Conservation (phyloP, 2,888 invertebrate genomes). For the Macrosoma leucophasiata region DNA sequence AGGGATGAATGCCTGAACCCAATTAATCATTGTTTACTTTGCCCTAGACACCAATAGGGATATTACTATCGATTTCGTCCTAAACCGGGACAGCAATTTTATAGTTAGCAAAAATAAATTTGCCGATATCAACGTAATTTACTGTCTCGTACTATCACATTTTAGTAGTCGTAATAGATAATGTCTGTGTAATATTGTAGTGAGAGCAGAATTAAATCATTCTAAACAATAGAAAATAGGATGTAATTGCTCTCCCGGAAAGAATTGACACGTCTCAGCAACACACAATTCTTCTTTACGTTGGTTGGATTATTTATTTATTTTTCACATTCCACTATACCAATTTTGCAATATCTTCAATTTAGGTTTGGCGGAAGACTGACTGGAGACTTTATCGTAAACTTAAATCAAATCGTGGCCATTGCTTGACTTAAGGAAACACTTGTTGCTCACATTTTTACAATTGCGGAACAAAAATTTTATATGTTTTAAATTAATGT, state of each 20-base stretch:
- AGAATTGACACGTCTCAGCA: constrained; percentile 32
- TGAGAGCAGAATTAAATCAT: no score
- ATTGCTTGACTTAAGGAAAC: constrained; percentile 47
- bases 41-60: no score
- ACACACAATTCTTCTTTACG: constrained; percentile 6
- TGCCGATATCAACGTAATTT: constrained; percentile 55
- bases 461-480: constrained; percentile 11
- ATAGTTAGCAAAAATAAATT: constrained; percentile 53
- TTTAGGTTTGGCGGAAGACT: constrained; percentile 69
- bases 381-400: constrained; percentile 64
- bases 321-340: constrained; percentile 58
- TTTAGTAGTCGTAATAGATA: constrained; percentile 42
- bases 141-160: constrained; percentile 50
- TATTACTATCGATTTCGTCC: constrained; percentile 51
- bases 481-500: constrained; percentile 10
- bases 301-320: constrained; percentile 42
- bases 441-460: constrained; percentile 57
- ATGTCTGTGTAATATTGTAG: no score
- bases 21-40: background rate
- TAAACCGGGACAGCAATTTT: constrained; percentile 65
- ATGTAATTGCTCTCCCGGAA: constrained; percentile 50
- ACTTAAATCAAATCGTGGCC: no score
- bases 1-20: no score
- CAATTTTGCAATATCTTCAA: constrained; percentile 49
- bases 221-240: constrained; percentile 13